Base-by-base conservation (phyloP, 1,140 invertebrate species). In the Conus ventricosus region DNA sequence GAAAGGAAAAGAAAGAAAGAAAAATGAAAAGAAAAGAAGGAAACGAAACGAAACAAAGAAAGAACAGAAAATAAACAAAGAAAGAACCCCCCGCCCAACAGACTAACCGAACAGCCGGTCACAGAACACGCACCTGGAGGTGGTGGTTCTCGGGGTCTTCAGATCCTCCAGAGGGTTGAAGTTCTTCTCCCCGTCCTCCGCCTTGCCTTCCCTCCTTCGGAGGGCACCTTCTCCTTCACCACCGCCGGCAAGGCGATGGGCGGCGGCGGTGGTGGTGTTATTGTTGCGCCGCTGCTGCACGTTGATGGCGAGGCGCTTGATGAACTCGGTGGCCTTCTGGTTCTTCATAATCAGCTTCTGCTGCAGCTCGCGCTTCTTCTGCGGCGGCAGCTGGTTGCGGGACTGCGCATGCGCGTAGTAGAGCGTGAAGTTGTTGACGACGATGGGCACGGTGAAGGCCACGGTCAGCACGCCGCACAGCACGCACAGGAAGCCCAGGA, bases 401-500 rank as follows among this genome's bases (percentile, higher is more conserved):
- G 94, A 94, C 88, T 95, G 94, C 11, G 94, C 94, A 85, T 94
- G 94, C 23, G 98, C 98, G 96, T 99, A 99, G 96, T 99, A 99
- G 97, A 99, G 98, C 91, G 98, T 98, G 96, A 99, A 99, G 96
- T 99, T 99, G 95, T 98, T 99, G 91, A 99, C 98, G 94, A 99
- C 99, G 94, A 99, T 98, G 91, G 98, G 98, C 93, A 99, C 98
- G 90, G 98, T 98, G 94, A 99, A 97, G 92, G 98, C 98, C 95
- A 99, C 99, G 92, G 98, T 99, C 90, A 99, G 96, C 92, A 99
- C 98, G 95, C 99, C 99, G 93, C 98, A 98, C 76, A 99, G 96
- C 85, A 98, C 98, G 96, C 98, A 99, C 8, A 99, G 96, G 27
- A 98, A 98, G 91, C 98, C 98, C 78, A 99, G 98, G 94, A 99